phyloP scores from a whole-genome alignment of 2,888 invertebrate species.

The Tineola bisselliella region DNA sequence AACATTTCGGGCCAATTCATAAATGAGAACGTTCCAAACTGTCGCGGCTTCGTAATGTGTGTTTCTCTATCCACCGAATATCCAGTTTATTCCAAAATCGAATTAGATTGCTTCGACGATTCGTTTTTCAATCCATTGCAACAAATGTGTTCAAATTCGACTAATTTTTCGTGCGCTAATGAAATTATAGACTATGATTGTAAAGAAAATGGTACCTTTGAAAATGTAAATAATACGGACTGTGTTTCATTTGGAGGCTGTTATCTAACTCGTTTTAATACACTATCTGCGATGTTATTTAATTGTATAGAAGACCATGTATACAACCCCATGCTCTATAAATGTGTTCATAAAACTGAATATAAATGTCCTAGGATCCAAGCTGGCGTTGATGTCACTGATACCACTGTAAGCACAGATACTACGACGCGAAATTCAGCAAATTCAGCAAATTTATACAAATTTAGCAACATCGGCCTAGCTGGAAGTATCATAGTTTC shows the following conservation, averaged over 20 bases:
- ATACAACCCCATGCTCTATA: background rate
- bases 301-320: background rate
- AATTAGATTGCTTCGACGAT: no score
- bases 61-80: no score
- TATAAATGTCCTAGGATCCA: slow-evolving; percentile 23
- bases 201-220: slow-evolving; percentile 29
- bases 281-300: background rate
- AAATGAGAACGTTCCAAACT: slow-evolving; percentile 35
- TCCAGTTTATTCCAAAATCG: no score
- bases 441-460: background rate
- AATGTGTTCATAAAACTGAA: slow-evolving; percentile 18
- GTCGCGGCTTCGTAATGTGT: slow-evolving; percentile 37
- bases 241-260: slow-evolving; percentile 42
- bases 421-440: background rate
- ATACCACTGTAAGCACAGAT: background rate
- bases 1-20: slow-evolving; percentile 37
- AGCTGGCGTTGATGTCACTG: background rate
- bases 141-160: slow-evolving; percentile 43
- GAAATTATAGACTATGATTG: slow-evolving; percentile 28
- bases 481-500: background rate
- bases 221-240: slow-evolving; percentile 22
- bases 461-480: background rate
- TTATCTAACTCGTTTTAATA: slow-evolving; percentile 17
- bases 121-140: slow-evolving; percentile 40
- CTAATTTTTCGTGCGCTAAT: slow-evolving; percentile 39